Conservation (phyloP, 2,888 invertebrate species). For the Campoplex capitator region DNA sequence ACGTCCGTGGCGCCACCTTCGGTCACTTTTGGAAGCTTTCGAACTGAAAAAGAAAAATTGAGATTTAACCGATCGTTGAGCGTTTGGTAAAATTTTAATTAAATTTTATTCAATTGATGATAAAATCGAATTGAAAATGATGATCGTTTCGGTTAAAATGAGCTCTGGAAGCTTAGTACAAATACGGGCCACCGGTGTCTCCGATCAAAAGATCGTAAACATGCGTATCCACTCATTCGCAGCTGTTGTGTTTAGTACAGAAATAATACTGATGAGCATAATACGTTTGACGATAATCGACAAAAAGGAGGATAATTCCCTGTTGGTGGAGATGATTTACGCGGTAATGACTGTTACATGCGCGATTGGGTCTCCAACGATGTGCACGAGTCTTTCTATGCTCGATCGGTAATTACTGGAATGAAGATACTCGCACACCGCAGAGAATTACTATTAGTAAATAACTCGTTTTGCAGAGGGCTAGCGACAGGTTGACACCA, state of each 20-base stretch:
- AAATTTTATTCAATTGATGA: neutral
- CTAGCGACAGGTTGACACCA: constrained; percentile 41
- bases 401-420: constrained; percentile 31
- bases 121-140: neutral
- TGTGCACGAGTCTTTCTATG: constrained; percentile 3
- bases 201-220: neutral
- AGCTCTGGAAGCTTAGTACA: neutral
- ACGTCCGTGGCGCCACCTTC: neutral
- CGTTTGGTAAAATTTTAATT: neutral
- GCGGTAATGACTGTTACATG: constrained; percentile 8
- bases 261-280: neutral
- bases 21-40: neutral
- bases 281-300: neutral
- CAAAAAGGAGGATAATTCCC: constrained; percentile 1
- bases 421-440: constrained; percentile 28
- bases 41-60: neutral
- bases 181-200: neutral
- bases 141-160: neutral
- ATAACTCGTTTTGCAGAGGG: constrained; percentile 33
- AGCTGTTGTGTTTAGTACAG: neutral
- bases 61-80: neutral
- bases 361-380: neutral
- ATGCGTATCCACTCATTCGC: neutral
- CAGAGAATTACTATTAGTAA: constrained; percentile 21
- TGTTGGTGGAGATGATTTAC: neutral